These are phyloP conservation scores for Nothobranchius furzeri DNA, from an alignment of 2,113 vertebrate genomes.

Conservation along the genomic window DNA sequence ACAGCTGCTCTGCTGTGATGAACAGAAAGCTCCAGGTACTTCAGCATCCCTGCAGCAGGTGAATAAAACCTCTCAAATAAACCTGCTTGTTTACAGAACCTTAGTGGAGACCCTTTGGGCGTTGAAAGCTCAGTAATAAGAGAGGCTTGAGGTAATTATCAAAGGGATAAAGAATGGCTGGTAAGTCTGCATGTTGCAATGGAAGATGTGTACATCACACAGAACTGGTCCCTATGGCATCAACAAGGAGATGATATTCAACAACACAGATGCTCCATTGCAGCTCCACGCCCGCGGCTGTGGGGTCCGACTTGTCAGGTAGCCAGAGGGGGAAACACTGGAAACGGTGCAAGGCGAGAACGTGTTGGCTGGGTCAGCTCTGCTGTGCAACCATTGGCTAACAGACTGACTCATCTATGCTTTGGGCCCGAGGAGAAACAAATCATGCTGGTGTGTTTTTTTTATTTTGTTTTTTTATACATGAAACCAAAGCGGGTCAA, in stretches of 20 bases:
- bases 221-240: slow-evolving; percentile 35
- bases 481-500: slow-evolving; percentile 37
- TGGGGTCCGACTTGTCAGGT: slow-evolving; percentile 35
- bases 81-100: slow-evolving; percentile 36
- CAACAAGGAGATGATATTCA: slow-evolving; percentile 38
- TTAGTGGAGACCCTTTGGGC: slow-evolving; percentile 31
- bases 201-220: slow-evolving; percentile 15
- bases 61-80: slow-evolving; percentile 29
- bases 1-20: slow-evolving; percentile 28
- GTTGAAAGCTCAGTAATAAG: slow-evolving; percentile 18
- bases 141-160: slow-evolving; percentile 38
- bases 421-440: slow-evolving; percentile 19
- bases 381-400: slow-evolving; percentile 44
- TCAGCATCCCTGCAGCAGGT: slow-evolving; percentile 3
- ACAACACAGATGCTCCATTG: slow-evolving; percentile 29
- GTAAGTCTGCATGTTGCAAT: slow-evolving; percentile 20
- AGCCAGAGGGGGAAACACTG: slow-evolving; percentile 51
- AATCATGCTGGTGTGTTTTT: slow-evolving; percentile 35
- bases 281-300: slow-evolving; percentile 18
- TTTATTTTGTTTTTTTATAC: slow-evolving; percentile 52
- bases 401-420: slow-evolving; percentile 52
- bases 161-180: slow-evolving; percentile 31
- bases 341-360: slow-evolving; percentile 50
- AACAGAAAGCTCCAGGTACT: slow-evolving; percentile 19
- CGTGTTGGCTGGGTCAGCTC: slow-evolving; percentile 54